phyloP scores from a whole-genome alignment of 2,888 invertebrate species.

The Formica aserva region DNA sequence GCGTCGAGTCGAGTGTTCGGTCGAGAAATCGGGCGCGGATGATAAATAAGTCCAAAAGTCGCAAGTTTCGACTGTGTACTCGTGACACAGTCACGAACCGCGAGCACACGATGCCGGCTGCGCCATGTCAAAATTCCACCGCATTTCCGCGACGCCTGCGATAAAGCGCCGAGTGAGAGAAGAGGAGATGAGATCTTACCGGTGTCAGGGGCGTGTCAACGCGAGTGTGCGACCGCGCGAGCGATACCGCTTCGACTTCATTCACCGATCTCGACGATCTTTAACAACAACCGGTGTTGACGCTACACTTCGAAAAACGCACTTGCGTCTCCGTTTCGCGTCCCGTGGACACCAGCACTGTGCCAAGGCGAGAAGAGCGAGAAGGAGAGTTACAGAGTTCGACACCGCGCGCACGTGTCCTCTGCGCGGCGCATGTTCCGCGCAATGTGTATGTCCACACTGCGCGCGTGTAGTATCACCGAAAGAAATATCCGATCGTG shows the following conservation, averaged over 20 bases:
- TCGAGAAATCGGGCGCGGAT: not conserved
- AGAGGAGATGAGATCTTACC: slow-evolving; percentile 41
- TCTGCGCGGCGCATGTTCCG: slow-evolving; percentile 62
- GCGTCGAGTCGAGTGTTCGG: not conserved
- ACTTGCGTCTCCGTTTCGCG: slow-evolving; percentile 5
- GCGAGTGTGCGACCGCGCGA: slow-evolving; percentile 4
- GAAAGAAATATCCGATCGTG: not conserved
- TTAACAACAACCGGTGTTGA: not conserved
- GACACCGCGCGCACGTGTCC: slow-evolving; percentile 64
- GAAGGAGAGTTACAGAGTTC: slow-evolving; percentile 33
- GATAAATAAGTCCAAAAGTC: not conserved
- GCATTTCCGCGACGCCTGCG: slow-evolving; percentile 67
- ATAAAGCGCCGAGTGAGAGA: slow-evolving; percentile 51
- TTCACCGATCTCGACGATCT: not conserved
- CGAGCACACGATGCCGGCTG: slow-evolving; percentile 25
- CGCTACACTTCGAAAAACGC: slow-evolving; percentile 13
- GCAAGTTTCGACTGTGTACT: not conserved
- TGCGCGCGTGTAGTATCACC: slow-evolving; percentile 1
- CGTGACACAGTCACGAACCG: slow-evolving; percentile 5
- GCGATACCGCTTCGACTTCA: slow-evolving; percentile 37
- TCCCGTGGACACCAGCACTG: not conserved
- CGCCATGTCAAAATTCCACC: slow-evolving; percentile 51
- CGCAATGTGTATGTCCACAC: slow-evolving; percentile 12
- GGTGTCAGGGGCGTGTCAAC: slow-evolving; percentile 59
- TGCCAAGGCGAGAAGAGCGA: not conserved